Base-by-base conservation (phyloP, 2,113 vertebrate species). In the Pedetes capensis region DNA sequence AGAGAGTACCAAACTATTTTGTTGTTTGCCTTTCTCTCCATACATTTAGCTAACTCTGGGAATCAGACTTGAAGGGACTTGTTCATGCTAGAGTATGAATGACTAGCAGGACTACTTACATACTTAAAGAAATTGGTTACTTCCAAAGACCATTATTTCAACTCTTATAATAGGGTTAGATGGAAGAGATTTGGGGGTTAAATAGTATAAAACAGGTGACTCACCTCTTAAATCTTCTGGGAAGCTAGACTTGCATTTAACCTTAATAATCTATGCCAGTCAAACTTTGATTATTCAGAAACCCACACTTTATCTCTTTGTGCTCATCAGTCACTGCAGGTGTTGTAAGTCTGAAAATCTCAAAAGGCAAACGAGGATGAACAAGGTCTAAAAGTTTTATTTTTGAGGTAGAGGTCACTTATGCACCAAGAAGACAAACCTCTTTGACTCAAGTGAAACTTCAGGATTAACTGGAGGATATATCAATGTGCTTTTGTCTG, bases 101-200 rank as follows among this genome's bases (percentile, higher is more conserved):
- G 89, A 84, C 6, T 78, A 55, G 80, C 16, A 79, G 72, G 44
- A 16, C 22, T 89, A 44, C 44, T 71, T 72, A 37, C 4, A 37
- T 89, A 39, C 47, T 75, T 64, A 61, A 80, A 79, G 55, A 76
- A 78, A 57, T 2, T 29, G 12, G 16, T 80, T 74, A 89, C 29
- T 84, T 91, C 34, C 6, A 84, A 96, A n/a, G 74, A 66, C 49
- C 66, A 37, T 57, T 29, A 92, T 92, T 93, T 95, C 64, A 97
- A 74, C 23, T 29, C 64, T 23, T 51, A 18, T 34, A 57, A 72
- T 37, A 49, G 59, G 47, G 16, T 93, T 39, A 64, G 51, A 16
- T 3, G 11, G 32, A 75, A 76, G 87, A 68, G 18, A 76, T 53
- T 66, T 68, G 1, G 34, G 44, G 69, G 49, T 75, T 51, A 27